A percentile compares a stretch with the other conserved stretches of the same genome.
Evolutionary conservation across 2,888 invertebrate genomes (phyloP).

Genomic region (Eurytoma adleriae): DNA sequence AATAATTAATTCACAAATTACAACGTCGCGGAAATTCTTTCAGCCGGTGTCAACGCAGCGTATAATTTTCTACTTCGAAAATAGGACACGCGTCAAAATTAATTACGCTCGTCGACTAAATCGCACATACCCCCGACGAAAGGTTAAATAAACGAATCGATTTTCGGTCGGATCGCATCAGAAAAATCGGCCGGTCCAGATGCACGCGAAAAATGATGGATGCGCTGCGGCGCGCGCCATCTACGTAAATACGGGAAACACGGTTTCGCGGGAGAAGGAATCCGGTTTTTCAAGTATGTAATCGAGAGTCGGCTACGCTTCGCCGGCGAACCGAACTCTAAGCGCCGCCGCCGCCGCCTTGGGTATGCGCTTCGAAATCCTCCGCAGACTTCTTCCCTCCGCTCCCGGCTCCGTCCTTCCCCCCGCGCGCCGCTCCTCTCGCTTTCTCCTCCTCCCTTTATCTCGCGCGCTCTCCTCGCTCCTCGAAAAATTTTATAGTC

Average conservation of each 20-base stretch:
- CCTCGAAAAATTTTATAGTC: slow-evolving; percentile 49
- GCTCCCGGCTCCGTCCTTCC: slow-evolving; percentile 54
- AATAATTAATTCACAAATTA: too few species aligned
- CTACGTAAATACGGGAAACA: slow-evolving; percentile 72
- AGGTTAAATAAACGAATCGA: too few species aligned
- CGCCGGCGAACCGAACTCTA: slow-evolving; percentile 51
- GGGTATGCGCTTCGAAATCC: slow-evolving; percentile 48
- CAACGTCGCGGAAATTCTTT: too few species aligned
- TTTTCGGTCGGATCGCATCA: too few species aligned
- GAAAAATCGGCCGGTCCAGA: too few species aligned
- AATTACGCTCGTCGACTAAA: too few species aligned
- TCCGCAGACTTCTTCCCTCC: slow-evolving; percentile 55
- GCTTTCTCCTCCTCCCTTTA: slow-evolving; percentile 59
- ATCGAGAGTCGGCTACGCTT: slow-evolving; percentile 64
- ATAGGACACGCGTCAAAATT: too few species aligned
- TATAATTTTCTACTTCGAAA: too few species aligned
- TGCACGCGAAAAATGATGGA: too few species aligned
- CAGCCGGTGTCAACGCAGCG: too few species aligned
- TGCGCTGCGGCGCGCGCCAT: slow-evolving; percentile 47
- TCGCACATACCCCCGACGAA: too few species aligned
- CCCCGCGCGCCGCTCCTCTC: slow-evolving; percentile 52
- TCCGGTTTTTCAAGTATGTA: slow-evolving; percentile 74
- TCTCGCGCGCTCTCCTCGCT: slow-evolving; percentile 60
- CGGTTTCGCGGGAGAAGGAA: slow-evolving; percentile 70
- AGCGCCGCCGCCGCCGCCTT: slow-evolving; percentile 41